phyloP scores from a whole-genome alignment of 2,113 vertebrate genomes.

The Macquaria ambigua region DNA sequence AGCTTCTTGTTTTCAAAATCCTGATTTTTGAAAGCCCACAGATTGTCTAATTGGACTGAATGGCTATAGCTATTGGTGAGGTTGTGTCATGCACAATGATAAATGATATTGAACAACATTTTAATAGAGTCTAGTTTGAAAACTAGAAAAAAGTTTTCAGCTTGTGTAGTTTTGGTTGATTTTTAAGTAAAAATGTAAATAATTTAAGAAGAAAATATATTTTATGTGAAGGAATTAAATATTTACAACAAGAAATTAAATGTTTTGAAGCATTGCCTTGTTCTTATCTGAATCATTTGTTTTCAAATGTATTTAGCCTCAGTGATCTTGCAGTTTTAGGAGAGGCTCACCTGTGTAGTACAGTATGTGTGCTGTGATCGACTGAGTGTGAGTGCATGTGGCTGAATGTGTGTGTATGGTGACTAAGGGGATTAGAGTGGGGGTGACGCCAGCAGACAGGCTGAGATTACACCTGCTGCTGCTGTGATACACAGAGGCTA shows the following conservation, averaged over 20 bases:
- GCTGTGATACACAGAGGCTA: constrained; percentile 27
- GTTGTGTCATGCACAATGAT: neutral
- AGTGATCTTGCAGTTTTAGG: neutral
- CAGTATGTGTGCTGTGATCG: neutral
- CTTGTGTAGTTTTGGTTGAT: neutral
- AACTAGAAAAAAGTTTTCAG: neutral
- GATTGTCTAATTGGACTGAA: neutral
- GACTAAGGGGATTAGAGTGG: constrained; percentile 53
- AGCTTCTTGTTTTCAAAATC: neutral
- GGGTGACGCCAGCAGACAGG: constrained; percentile 56
- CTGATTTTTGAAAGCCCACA: neutral
- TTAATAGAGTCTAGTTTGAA: neutral
- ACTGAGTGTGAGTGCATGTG: neutral
- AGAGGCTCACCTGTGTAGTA: neutral
- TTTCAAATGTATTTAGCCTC: neutral
- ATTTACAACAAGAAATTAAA: constrained; percentile 21
- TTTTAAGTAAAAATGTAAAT: constrained; percentile 26
- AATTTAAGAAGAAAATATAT: constrained; percentile 23
- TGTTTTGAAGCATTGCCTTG: neutral
- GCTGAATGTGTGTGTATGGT: neutral
- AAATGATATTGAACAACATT: neutral
- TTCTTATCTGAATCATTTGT: neutral
- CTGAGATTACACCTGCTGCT: constrained; percentile 61
- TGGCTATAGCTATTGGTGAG: neutral
- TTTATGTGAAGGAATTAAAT: constrained; percentile 7